These are phyloP conservation scores for Cydia fagiglandana DNA, from an alignment of 1,140 invertebrate species.

Conservation along the genomic window DNA sequence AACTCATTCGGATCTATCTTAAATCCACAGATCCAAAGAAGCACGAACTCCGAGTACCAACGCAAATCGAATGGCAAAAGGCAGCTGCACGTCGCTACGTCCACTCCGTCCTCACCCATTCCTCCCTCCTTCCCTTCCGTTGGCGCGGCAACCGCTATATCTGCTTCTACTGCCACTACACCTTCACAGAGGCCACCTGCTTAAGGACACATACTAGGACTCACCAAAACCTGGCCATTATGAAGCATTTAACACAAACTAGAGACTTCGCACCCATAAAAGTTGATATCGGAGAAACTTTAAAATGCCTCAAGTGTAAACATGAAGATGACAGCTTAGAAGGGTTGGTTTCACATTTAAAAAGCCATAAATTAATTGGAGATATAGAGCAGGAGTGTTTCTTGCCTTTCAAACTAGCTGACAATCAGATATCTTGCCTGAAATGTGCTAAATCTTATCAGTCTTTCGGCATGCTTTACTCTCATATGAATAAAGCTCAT, in stretches of 20 bases:
- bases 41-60: conserved; percentile 13
- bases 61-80: conserved; percentile 3
- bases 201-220: neutral
- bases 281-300: neutral
- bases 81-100: conserved; percentile 4
- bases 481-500: conserved; percentile 19
- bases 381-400: conserved; percentile 17
- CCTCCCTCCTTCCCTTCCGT: conserved; percentile 1
- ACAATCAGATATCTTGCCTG: conserved; percentile 14
- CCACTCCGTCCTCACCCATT: neutral
- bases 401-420: conserved; percentile 8
- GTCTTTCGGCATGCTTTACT: conserved; percentile 19
- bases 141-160: conserved; percentile 24
- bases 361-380: neutral
- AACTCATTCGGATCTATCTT: no score
- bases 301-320: conserved; percentile 2
- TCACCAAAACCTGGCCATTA: neutral
- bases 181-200: neutral
- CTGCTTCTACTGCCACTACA: conserved; percentile 26
- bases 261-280: conserved; percentile 12
- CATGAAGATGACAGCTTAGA: neutral
- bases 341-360: neutral
- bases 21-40: conserved; percentile 8
- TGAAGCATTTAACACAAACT: conserved; percentile 24
- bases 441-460: conserved; percentile 23